Evolutionary conservation across 1,140 invertebrate species (phyloP), one percentile per base, ranked within the genome.

Genomic region (Trichonephila inaurata): DNA sequence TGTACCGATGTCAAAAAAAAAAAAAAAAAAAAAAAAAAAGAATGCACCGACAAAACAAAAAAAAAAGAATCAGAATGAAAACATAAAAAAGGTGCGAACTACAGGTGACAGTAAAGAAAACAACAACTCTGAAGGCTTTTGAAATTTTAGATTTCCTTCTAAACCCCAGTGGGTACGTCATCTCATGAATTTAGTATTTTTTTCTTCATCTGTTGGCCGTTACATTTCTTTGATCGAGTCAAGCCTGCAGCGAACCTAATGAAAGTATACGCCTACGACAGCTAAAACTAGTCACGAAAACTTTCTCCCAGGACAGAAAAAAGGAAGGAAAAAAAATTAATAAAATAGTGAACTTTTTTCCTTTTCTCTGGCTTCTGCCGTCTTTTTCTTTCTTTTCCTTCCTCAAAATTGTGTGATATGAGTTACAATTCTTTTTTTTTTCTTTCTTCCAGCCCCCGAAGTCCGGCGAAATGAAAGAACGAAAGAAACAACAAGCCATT

Each of bases 401-500:
- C n/a, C 28, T 21, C 10, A 28, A 87, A 87, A 62, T 61, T 87
- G 58, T 87, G 58, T 87, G 60, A 87, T 64, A 62, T 64, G 28
- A 87, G 85, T 28, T 33, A 28, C 28, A 62, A 12, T 87, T 87
- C 62, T 40, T 8, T 24, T 85, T 87, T 85, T 85, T 3, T 44
- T 44, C 61, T 33, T 40, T 16, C 19, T 51, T 51, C 24, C 21
- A 69, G n/a, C 58, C 28, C 18, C n/a, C 24, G 7, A 87, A 28
- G 85, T 87, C 85, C 33, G 62, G 58, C 28, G n/a, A 24, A 40
- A 51, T n/a, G 16, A 62, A 64, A 87, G 18, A 62, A 62, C 5
- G 14, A 85, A 85, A 77, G 58, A 85, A 60, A 85, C 82, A 85
- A 77, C 16, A 77, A 77, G 72, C 28, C 72, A 87, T 87, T 87